phyloP scores from a whole-genome alignment of 2,113 vertebrate species.

The Hylia prasina region DNA sequence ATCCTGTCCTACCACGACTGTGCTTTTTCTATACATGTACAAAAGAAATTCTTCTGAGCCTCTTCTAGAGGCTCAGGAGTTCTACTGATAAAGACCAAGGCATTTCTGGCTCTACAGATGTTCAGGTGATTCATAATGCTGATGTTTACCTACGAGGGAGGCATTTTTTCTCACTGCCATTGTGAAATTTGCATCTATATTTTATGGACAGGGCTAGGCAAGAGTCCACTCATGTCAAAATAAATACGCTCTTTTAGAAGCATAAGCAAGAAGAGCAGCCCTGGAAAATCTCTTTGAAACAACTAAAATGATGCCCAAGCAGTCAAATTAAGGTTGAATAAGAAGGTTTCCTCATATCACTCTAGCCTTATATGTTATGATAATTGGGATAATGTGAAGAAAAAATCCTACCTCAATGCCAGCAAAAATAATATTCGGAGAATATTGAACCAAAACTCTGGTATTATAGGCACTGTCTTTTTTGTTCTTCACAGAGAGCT shows the following conservation, averaged over 20 bases:
- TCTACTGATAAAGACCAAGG: neutral
- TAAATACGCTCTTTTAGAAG: neutral
- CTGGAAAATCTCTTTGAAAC: neutral
- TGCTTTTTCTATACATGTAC: accelerated
- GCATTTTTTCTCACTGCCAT: neutral
- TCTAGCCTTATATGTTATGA: neutral
- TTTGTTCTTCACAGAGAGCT: slow-evolving; percentile 80
- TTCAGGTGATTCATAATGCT: neutral
- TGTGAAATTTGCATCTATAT: neutral
- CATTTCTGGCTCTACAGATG: neutral
- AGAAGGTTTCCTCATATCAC: neutral
- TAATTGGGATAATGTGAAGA: neutral
- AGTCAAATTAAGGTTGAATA: neutral
- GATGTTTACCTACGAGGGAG: neutral
- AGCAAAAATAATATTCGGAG: slow-evolving; percentile 89
- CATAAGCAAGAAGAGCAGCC: neutral
- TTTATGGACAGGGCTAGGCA: neutral
- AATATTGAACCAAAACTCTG: slow-evolving; percentile 81
- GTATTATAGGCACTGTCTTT: slow-evolving; percentile 94
- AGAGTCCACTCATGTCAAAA: neutral
- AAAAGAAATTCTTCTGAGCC: neutral
- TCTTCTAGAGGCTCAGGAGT: neutral
- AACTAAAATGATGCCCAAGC: neutral
- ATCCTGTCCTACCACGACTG: neutral
- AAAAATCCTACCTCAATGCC: slow-evolving; percentile 84